A percentile compares a stretch with the other conserved stretches of the same genome.
phyloP scores from a whole-genome alignment of 1,140 invertebrate species.

The Babylonia areolata region DNA sequence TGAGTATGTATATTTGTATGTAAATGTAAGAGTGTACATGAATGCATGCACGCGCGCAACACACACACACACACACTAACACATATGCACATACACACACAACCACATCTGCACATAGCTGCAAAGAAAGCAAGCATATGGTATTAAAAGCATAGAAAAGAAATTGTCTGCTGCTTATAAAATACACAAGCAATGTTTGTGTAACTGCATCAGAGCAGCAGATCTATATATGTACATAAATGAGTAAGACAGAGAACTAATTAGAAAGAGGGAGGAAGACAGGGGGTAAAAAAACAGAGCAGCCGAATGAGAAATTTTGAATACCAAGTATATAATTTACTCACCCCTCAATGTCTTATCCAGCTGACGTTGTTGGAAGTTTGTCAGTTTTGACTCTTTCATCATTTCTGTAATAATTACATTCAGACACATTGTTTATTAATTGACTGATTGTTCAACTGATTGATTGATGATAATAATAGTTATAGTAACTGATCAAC shows the following conservation, averaged over 20 bases:
- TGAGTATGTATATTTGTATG: not conserved
- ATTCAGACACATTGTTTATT: no score
- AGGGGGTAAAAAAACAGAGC: not conserved
- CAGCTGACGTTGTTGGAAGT: conserved; percentile 72
- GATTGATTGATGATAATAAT: no score
- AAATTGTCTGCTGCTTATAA: no score
- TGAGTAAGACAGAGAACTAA: not conserved
- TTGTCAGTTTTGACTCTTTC: conserved; percentile 73
- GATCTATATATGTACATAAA: not conserved
- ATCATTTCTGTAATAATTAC: conserved; percentile 70
- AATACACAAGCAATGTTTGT: no score
- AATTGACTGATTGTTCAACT: no score
- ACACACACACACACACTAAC: no score
- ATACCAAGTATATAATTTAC: not conserved
- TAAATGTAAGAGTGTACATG: not conserved
- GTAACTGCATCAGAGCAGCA: not conserved
- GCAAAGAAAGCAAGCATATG: no score
- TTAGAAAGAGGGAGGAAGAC: not conserved
- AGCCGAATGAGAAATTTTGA: not conserved
- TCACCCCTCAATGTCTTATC: conserved; percentile 68
- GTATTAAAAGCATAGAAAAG: no score
- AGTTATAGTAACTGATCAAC: no score
- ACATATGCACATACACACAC: not conserved
- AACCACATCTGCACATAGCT: not conserved
- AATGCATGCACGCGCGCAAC: no score